Percentiles rank a stretch among this genome's conserved stretches.
These are phyloP conservation scores for Pediacus dermestoides DNA, from an alignment of 2,888 invertebrate species.

Conservation along the genomic window DNA sequence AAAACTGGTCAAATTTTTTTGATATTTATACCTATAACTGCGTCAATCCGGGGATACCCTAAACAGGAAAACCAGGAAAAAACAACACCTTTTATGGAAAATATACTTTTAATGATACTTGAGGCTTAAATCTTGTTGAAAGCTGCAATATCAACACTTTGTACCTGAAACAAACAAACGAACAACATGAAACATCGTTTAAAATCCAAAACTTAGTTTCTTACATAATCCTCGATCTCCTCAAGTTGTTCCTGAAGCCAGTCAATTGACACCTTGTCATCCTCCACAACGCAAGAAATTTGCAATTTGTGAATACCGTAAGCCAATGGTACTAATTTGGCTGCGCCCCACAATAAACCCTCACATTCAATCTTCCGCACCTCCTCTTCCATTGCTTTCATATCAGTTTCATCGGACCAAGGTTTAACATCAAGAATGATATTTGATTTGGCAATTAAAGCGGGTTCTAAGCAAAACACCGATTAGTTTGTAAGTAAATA, in stretches of 20 bases:
- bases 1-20: too few species aligned
- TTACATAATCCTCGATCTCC: conserved; percentile 76
- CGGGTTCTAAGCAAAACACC: conserved; percentile 63
- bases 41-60: too few species aligned
- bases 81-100: too few species aligned
- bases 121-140: conserved; percentile 92
- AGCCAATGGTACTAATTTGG: conserved; percentile 85
- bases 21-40: too few species aligned
- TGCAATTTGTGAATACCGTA: conserved; percentile 91
- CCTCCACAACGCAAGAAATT: conserved; percentile 90
- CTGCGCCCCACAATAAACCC: conserved; percentile 92
- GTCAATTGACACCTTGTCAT: conserved; percentile 91
- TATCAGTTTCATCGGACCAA: conserved; percentile 90
- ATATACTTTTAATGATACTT: too few species aligned
- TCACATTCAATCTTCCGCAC: conserved; percentile 77
- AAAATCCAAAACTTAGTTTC: conserved; percentile 36
- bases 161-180: conserved; percentile 57
- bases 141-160: conserved; percentile 92
- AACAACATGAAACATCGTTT: conserved; percentile 3
- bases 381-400: conserved; percentile 75
- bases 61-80: too few species aligned
- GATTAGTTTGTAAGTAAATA: conserved; percentile 4
- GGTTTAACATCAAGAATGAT: conserved; percentile 94
- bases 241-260: conserved; percentile 84
- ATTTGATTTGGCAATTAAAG: conserved; percentile 88